Evolutionary conservation across 1,140 invertebrate genomes (phyloP).

Genomic region (Magallana gigas): DNA sequence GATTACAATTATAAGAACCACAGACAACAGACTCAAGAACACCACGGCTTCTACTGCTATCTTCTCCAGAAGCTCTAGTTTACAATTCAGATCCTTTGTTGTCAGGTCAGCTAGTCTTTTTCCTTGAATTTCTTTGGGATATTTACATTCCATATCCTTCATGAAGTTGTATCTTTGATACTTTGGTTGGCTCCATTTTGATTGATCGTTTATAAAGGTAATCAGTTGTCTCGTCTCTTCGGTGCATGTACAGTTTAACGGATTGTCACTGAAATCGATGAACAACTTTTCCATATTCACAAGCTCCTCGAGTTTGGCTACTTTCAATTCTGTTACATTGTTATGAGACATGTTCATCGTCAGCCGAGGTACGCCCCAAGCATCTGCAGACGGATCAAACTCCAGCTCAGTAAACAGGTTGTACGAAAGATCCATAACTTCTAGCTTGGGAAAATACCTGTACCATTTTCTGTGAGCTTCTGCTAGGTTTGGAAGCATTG

Average conservation of each 20-base stretch:
- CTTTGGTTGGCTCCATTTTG: constrained; percentile 39
- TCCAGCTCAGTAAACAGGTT: constrained; percentile 61
- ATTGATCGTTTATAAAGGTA: constrained; percentile 49
- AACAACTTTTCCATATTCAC: constrained; percentile 49
- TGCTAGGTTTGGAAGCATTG: constrained; percentile 46
- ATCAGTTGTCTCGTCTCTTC: constrained; percentile 52
- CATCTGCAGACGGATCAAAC: constrained; percentile 44
- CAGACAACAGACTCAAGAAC: constrained; percentile 54
- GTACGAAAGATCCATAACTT: constrained; percentile 62
- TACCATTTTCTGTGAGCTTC: constrained; percentile 59
- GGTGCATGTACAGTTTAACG: constrained; percentile 62
- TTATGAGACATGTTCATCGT: constrained; percentile 62
- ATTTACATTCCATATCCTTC: constrained; percentile 55
- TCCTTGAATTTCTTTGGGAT: constrained; percentile 51
- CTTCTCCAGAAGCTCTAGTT: neutral
- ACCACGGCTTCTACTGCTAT: constrained; percentile 57
- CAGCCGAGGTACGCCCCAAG: constrained; percentile 28
- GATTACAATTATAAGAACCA: constrained; percentile 57
- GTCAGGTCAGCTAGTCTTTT: constrained; percentile 48
- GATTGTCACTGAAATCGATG: constrained; percentile 63
- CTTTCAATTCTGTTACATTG: constrained; percentile 57
- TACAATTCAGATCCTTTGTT: constrained; percentile 50
- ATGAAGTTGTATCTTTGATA: constrained; percentile 60
- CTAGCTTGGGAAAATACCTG: constrained; percentile 60
- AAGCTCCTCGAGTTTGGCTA: constrained; percentile 55